phyloP scores from a whole-genome alignment of 2,888 invertebrate genomes.

The Trichacis sp. region DNA sequence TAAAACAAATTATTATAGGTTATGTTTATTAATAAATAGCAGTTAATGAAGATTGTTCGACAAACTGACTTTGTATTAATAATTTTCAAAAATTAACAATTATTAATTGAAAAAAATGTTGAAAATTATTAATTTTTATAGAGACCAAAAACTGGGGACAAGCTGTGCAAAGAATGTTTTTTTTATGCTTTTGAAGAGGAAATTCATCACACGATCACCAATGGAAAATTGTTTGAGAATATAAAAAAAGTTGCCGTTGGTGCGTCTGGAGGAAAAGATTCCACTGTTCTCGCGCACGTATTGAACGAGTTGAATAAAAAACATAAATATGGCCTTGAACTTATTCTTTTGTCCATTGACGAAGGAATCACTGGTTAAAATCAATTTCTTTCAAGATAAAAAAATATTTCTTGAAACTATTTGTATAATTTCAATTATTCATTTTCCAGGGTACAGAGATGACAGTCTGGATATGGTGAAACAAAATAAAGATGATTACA shows the following conservation, averaged over 20 bases:
- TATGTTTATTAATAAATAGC: not conserved
- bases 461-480: constrained; percentile 97
- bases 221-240: constrained; percentile 82
- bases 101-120: too few species aligned
- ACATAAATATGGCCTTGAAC: constrained; percentile 89
- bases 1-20: not conserved
- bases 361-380: constrained; percentile 97
- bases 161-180: constrained; percentile 94
- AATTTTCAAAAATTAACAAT: too few species aligned
- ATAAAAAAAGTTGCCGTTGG: constrained; percentile 93
- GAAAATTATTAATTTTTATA: constrained; percentile 62
- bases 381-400: too few species aligned
- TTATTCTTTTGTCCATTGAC: constrained; percentile 94
- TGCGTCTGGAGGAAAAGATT: constrained; percentile 96
- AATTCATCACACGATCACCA: constrained; percentile 90
- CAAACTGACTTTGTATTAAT: too few species aligned
- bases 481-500: constrained; percentile 92
- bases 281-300: constrained; percentile 95
- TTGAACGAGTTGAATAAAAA: constrained; percentile 91
- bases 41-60: too few species aligned
- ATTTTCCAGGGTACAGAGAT: constrained; percentile 82
- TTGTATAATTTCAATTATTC: too few species aligned
- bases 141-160: constrained; percentile 92
- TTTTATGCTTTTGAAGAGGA: constrained; percentile 94
- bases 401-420: too few species aligned